Conservation (phyloP, 2,113 vertebrate genomes). For the Erythrocercus mccallii region DNA sequence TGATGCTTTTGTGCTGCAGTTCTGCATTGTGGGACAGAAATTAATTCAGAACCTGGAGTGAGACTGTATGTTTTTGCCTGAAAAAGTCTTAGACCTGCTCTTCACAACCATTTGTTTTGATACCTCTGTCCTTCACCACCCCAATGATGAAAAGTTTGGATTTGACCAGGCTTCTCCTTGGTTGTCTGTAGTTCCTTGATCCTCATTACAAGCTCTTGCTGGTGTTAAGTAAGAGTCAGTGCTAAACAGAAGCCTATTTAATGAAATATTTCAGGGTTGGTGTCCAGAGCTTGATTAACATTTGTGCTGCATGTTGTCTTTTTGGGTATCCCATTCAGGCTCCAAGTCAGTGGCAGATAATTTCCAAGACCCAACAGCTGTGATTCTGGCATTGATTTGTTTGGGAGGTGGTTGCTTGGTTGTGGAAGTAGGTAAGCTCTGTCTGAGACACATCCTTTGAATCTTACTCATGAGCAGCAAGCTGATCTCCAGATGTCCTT, state of each 20-base stretch:
- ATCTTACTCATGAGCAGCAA: background rate
- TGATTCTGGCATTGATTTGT: background rate
- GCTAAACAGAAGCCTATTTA: background rate
- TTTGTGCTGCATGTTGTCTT: background rate
- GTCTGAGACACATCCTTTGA: background rate
- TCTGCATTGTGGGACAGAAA: background rate
- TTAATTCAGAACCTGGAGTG: background rate
- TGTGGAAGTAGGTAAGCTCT: background rate
- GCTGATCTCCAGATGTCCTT: conserved; percentile 35
- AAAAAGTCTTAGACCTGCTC: background rate
- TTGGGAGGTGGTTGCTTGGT: background rate
- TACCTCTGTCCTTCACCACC: background rate
- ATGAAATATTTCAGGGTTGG: background rate
- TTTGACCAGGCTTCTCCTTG: background rate
- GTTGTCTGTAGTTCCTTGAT: background rate
- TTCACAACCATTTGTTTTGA: background rate
- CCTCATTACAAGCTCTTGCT: background rate
- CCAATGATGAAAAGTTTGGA: background rate
- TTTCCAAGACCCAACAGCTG: background rate
- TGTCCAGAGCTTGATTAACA: background rate
- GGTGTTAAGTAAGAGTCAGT: background rate
- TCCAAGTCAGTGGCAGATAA: background rate
- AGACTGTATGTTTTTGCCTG: background rate
- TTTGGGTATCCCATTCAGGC: background rate
- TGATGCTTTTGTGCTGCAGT: background rate